Percentiles rank a stretch among this genome's conserved stretches.
Evolutionary conservation across 2,113 vertebrate genomes (phyloP).

Genomic region (Crotalus tigris): DNA sequence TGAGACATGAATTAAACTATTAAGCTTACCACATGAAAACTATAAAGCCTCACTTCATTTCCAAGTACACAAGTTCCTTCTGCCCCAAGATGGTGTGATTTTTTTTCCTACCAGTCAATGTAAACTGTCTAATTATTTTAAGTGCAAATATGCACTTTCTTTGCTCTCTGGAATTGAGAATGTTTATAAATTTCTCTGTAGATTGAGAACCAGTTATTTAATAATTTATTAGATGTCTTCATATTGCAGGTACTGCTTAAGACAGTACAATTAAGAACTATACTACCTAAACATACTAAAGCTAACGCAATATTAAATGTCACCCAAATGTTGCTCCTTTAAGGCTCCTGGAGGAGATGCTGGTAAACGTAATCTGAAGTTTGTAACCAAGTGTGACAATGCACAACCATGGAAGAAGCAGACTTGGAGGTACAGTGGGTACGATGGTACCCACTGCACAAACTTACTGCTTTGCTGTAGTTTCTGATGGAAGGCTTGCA

Average conservation of each 20-base stretch:
- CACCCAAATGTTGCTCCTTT: not conserved
- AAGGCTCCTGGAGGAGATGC: not conserved
- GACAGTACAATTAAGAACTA: not conserved
- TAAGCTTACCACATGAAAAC: not conserved
- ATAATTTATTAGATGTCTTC: not conserved
- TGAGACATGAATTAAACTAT: not conserved
- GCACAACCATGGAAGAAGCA: no score
- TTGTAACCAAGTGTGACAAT: no score
- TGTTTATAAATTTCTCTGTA: not conserved
- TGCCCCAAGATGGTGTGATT: not conserved
- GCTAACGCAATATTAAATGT: not conserved
- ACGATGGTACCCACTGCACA: no score
- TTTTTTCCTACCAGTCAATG: not conserved
- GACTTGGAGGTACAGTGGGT: no score
- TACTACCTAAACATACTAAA: not conserved
- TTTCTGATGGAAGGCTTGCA: no score
- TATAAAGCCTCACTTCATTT: not conserved
- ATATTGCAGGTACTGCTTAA: not conserved
- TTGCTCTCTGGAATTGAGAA: not conserved
- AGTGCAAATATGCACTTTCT: not conserved
- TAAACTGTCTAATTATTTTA: not conserved
- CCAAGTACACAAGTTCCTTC: not conserved
- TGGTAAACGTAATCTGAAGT: no score
- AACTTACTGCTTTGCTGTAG: no score
- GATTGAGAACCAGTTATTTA: not conserved